Percentiles rank a stretch among this genome's conserved stretches.
Evolutionary conservation across 2,113 vertebrate genomes (phyloP).

Genomic region (human): GRCh38 chr1:75271001-75271500

Average conservation of each 20-base stretch:
- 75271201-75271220: background rate
- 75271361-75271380: too few species aligned
- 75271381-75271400: too few species aligned
- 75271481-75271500: too few species aligned
- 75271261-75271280: background rate
- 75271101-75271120: background rate
- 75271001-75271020: slow-evolving; percentile 1
- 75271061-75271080: slow-evolving; percentile 44
- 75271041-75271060: background rate
- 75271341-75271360: too few species aligned
- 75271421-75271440: too few species aligned
- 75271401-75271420: too few species aligned
- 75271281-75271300: too few species aligned
- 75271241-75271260: background rate
- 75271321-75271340: too few species aligned
- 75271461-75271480: too few species aligned
- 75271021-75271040: slow-evolving; percentile 22
- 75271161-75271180: background rate
- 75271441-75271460: too few species aligned
- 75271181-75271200: background rate
- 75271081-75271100: background rate
- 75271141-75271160: background rate
- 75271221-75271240: background rate
- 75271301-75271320: too few species aligned
- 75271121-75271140: background rate